phyloP scores from a whole-genome alignment of 1,140 invertebrate species.

The Melanaphis sacchari region DNA sequence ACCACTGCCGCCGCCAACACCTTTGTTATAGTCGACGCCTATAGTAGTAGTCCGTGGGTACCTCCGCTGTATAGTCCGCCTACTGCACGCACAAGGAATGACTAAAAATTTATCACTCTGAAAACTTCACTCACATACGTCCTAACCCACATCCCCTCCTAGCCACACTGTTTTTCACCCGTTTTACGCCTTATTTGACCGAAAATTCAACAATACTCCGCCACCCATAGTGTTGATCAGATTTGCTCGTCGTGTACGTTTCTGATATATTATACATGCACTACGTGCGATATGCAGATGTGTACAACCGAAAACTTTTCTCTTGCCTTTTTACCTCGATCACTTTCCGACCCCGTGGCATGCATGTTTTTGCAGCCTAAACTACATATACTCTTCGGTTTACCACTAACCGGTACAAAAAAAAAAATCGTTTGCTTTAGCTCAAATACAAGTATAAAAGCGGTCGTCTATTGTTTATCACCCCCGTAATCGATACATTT shows the following conservation, averaged over 20 bases:
- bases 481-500: background rate
- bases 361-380: background rate
- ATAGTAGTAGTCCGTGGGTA: background rate
- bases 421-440: background rate
- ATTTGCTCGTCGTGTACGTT: background rate
- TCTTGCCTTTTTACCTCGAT: constrained; percentile 1
- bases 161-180: background rate
- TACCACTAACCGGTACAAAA: background rate
- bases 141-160: no score
- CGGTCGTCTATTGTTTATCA: background rate
- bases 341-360: background rate
- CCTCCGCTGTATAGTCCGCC: background rate
- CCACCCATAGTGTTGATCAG: background rate
- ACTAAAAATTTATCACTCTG: constrained; percentile 49
- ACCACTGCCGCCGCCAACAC: background rate
- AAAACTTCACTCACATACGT: background rate
- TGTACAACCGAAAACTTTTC: background rate
- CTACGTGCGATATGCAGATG: background rate
- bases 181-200: background rate
- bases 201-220: background rate
- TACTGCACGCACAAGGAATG: constrained; percentile 15
- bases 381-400: background rate
- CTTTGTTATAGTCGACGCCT: background rate
- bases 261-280: background rate
- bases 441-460: background rate